phyloP scores from a whole-genome alignment of 2,888 invertebrate species.

The Oxytorus armatus region DNA sequence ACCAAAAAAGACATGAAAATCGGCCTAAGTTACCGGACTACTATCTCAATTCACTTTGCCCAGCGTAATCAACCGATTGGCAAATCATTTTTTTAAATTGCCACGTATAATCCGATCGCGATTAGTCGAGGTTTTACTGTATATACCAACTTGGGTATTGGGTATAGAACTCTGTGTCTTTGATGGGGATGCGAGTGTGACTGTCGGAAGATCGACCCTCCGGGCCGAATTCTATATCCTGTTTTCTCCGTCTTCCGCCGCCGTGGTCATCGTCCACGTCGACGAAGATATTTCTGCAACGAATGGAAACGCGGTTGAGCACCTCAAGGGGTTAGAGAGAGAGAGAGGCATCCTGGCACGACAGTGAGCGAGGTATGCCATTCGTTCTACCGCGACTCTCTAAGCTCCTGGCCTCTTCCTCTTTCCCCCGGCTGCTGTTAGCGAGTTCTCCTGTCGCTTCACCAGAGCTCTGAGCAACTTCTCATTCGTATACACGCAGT shows the following conservation, averaged over 20 bases:
- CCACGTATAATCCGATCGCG: too few relatives aligned
- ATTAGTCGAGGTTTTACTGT: background rate
- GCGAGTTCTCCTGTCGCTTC: conserved; percentile 59
- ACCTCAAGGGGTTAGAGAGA: conserved; percentile 71
- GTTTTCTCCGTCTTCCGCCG: conserved; percentile 26
- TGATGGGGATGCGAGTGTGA: conserved; percentile 3
- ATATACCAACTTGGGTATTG: background rate
- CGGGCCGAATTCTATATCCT: conserved; percentile 45
- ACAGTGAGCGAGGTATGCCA: conserved; percentile 72
- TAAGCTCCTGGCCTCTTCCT: conserved; percentile 9
- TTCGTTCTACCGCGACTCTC: conserved; percentile 65
- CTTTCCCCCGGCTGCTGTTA: conserved; percentile 28
- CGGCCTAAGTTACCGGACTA: too few relatives aligned
- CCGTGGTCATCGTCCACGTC: conserved; percentile 40
- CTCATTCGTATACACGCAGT: conserved; percentile 47
- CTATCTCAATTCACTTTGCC: too few relatives aligned
- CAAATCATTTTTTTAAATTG: too few relatives aligned
- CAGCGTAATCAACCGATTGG: too few relatives aligned
- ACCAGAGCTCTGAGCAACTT: conserved; percentile 47
- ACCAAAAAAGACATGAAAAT: too few relatives aligned
- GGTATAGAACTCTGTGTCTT: background rate
- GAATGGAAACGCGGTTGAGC: conserved; percentile 80
- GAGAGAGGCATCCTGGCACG: conserved; percentile 73
- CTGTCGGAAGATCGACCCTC: conserved; percentile 37
- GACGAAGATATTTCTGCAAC: conserved; percentile 52